Conservation (phyloP, 2,888 invertebrate species). For the Trachelus troglodyta region DNA sequence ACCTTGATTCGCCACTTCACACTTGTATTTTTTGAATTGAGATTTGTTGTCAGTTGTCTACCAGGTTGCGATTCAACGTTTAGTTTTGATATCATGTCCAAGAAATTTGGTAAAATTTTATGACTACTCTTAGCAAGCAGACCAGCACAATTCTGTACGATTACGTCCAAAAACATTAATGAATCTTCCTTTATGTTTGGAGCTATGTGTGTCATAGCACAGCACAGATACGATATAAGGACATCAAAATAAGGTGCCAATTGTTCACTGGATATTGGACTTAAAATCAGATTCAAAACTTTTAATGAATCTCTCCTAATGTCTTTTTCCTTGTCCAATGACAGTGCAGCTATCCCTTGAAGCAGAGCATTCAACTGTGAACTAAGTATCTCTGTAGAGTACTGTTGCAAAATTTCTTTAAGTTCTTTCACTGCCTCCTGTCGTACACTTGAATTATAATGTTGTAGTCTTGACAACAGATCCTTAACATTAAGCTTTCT, state of each 20-base stretch:
- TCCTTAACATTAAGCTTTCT: constrained; percentile 80
- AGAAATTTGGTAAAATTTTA: constrained; percentile 81
- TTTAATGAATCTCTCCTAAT: constrained; percentile 72
- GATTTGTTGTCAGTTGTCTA: constrained; percentile 76
- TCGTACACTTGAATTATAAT: constrained; percentile 79
- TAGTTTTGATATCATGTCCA: constrained; percentile 86
- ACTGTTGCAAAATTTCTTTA: constrained; percentile 69
- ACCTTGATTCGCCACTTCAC: constrained; percentile 85
- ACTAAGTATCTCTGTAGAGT: constrained; percentile 67
- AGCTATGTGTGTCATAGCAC: constrained; percentile 92
- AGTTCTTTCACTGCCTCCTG: constrained; percentile 75
- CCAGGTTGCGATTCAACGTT: constrained; percentile 74
- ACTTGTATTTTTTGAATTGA: constrained; percentile 79
- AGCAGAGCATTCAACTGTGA: constrained; percentile 77
- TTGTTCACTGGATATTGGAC: constrained; percentile 66
- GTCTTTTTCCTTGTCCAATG: constrained; percentile 78
- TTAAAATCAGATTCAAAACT: constrained; percentile 69
- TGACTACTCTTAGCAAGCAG: constrained; percentile 76
- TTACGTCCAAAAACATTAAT: constrained; percentile 79
- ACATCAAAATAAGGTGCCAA: constrained; percentile 81
- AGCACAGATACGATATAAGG: constrained; percentile 82
- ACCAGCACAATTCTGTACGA: constrained; percentile 76
- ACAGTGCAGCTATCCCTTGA: constrained; percentile 75
- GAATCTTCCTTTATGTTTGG: constrained; percentile 86
- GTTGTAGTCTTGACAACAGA: constrained; percentile 76